Conservation (phyloP, 2,888 invertebrate species). For the Panopea generosa region DNA sequence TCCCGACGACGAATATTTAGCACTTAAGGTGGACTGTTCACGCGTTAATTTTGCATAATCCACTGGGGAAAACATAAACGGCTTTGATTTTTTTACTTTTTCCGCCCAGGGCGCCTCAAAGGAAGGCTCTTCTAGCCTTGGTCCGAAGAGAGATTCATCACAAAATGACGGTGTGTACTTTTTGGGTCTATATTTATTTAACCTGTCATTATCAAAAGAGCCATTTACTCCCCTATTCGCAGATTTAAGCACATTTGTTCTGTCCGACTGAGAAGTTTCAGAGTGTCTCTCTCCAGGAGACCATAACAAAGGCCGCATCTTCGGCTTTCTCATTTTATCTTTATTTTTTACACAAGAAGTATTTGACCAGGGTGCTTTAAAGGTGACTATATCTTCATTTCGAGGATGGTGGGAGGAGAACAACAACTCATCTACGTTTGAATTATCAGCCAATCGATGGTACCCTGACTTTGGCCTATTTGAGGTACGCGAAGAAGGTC, state of each 20-base stretch:
- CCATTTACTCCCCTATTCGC: slow-evolving; percentile 28
- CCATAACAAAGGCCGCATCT: slow-evolving; percentile 73
- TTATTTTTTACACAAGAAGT: slow-evolving; percentile 47
- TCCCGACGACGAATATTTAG: slow-evolving; percentile 50
- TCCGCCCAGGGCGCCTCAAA: slow-evolving; percentile 81
- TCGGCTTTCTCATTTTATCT: slow-evolving; percentile 51
- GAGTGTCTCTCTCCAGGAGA: slow-evolving; percentile 57
- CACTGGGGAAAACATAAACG: slow-evolving; percentile 60
- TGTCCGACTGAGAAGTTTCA: slow-evolving; percentile 45
- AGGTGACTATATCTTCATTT: slow-evolving; percentile 32
- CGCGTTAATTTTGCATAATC: slow-evolving; percentile 56
- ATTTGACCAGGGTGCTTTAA: slow-evolving; percentile 54
- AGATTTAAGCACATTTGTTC: slow-evolving; percentile 20
- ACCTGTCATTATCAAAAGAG: slow-evolving; percentile 33
- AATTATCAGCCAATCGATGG: slow-evolving; percentile 64
- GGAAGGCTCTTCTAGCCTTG: slow-evolving; percentile 70
- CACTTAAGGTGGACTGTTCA: slow-evolving; percentile 35
- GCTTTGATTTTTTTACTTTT: slow-evolving; percentile 61
- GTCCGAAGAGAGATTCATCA: slow-evolving; percentile 80
- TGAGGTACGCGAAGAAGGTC: slow-evolving; percentile 38
- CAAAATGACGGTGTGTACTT: slow-evolving; percentile 78
- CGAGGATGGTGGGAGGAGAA: slow-evolving; percentile 68
- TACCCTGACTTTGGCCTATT: slow-evolving; percentile 66
- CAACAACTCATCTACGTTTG: slow-evolving; percentile 75
- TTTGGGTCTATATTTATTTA: slow-evolving; percentile 66